Conservation (phyloP, 2,113 vertebrate genomes). For the Amphiprion ocellaris region DNA sequence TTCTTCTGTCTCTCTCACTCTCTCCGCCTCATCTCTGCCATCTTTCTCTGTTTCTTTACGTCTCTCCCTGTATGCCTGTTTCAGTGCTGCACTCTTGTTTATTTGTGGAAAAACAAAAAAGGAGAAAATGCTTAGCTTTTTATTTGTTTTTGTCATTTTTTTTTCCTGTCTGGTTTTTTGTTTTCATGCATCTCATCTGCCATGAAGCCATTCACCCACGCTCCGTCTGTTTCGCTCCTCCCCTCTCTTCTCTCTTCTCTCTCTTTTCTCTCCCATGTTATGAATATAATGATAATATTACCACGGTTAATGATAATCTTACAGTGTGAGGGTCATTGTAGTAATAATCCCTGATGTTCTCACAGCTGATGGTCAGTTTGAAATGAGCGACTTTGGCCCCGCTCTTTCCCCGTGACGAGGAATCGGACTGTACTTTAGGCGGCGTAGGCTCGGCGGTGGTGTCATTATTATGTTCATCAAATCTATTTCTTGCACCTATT, state of each 20-base stretch:
- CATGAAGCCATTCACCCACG: slow-evolving; percentile 74
- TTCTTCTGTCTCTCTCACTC: slow-evolving; percentile 24
- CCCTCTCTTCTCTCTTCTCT: slow-evolving; percentile 54
- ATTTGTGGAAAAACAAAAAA: slow-evolving; percentile 77
- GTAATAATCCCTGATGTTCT: slow-evolving; percentile 63
- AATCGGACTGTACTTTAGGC: slow-evolving; percentile 47
- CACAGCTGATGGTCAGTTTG: slow-evolving; percentile 54
- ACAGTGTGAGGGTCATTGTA: slow-evolving; percentile 68
- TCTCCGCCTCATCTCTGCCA: slow-evolving; percentile 29
- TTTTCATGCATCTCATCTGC: slow-evolving; percentile 73
- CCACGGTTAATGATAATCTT: slow-evolving; percentile 76
- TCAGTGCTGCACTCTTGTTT: slow-evolving; percentile 78
- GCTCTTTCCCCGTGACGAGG: slow-evolving; percentile 46
- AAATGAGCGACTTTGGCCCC: slow-evolving; percentile 35
- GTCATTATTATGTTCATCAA: slow-evolving; percentile 59
- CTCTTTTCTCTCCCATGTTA: slow-evolving; percentile 47
- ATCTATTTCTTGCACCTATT: slow-evolving; percentile 59
- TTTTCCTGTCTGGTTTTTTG: background rate
- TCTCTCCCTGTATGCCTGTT: slow-evolving; percentile 70
- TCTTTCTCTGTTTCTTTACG: slow-evolving; percentile 63
- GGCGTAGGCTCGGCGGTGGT: slow-evolving; percentile 42
- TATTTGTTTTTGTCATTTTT: slow-evolving; percentile 39
- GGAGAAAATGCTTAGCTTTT: slow-evolving; percentile 80
- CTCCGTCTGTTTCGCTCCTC: slow-evolving; percentile 44
- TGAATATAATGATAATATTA: slow-evolving; percentile 79